These are phyloP conservation scores for Oscheius sp. DNA, from an alignment of 2,888 invertebrate genomes.

Conservation along the genomic window DNA sequence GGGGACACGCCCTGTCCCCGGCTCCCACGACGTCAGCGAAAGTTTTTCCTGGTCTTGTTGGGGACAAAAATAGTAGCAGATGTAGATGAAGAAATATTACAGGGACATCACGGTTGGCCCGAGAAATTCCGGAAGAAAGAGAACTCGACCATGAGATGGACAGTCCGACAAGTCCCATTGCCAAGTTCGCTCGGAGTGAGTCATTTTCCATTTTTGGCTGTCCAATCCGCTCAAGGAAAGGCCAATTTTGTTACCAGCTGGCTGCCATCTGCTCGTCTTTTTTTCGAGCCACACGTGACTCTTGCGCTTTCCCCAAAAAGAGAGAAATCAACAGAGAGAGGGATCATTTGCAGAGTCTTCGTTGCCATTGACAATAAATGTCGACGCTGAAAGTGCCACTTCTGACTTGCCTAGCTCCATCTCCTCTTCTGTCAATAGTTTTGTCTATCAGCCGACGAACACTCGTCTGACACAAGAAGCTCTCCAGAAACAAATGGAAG, in stretches of 20 bases:
- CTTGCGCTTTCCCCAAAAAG: not conserved
- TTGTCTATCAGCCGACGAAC: slow-evolving; percentile 49
- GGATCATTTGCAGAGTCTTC: slow-evolving; percentile 32
- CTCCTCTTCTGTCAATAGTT: slow-evolving; percentile 55
- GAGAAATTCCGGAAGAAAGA: slow-evolving; percentile 22
- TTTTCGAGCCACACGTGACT: slow-evolving; percentile 1
- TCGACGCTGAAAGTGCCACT: slow-evolving; percentile 47
- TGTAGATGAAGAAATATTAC: not conserved
- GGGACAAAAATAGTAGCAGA: not conserved
- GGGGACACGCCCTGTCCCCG: slow-evolving; percentile 7
- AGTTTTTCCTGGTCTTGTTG: not conserved
- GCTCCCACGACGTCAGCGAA: not conserved
- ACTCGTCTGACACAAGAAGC: slow-evolving; percentile 38
- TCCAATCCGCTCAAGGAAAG: not conserved
- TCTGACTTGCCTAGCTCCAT: slow-evolving; percentile 58
- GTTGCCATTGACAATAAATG: slow-evolving; percentile 48
- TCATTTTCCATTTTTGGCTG: not conserved
- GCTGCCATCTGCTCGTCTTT: not conserved
- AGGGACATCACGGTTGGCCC: slow-evolving; percentile 11
- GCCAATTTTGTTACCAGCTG: not conserved
- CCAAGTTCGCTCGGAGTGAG: slow-evolving; percentile 43
- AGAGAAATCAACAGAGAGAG: not conserved
- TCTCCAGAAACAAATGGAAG: slow-evolving; percentile 51
- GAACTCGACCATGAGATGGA: slow-evolving; percentile 52
- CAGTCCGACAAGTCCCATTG: slow-evolving; percentile 51